A percentile compares a stretch with the other conserved stretches of the same genome.
phyloP scores from a whole-genome alignment of 2,888 invertebrate genomes.

The Sinhomidia bicolor region DNA sequence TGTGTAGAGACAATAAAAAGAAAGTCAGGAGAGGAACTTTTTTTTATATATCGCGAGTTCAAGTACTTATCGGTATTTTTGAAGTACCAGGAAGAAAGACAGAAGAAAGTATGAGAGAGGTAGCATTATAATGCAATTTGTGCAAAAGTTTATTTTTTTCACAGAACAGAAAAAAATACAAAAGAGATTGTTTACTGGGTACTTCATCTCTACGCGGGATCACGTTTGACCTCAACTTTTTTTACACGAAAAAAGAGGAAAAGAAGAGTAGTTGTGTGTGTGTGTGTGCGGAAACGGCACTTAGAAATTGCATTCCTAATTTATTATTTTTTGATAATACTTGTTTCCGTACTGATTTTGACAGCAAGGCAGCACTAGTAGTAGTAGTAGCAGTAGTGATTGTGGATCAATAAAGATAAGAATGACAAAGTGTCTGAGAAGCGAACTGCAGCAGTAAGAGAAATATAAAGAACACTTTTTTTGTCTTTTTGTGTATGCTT shows the following conservation, averaged over 20 bases:
- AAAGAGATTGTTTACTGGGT: conserved; percentile 12
- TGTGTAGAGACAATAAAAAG: background rate
- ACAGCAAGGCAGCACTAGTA: background rate
- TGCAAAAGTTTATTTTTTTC: conserved; percentile 18
- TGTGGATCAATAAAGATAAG: too few species aligned
- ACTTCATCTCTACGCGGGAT: conserved; percentile 26
- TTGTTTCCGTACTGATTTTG: background rate
- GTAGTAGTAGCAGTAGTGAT: too few species aligned
- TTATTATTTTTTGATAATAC: background rate
- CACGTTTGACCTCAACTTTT: conserved; percentile 66
- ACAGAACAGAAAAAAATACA: conserved; percentile 15
- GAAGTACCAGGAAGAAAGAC: background rate
- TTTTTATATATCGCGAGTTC: background rate
- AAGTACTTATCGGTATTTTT: conserved; percentile 3
- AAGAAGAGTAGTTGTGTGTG: background rate
- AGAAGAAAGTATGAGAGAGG: background rate
- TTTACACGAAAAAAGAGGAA: background rate
- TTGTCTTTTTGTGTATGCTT: too few species aligned
- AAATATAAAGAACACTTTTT: background rate
- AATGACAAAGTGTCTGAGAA: too few species aligned
- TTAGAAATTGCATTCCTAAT: conserved; percentile 41
- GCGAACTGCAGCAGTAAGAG: background rate
- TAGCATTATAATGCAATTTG: conserved; percentile 69
- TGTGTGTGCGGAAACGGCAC: background rate
- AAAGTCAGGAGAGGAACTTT: background rate